Evolutionary conservation across 2,113 vertebrate species (phyloP), one percentile per base, ranked within the genome.

Genomic region (Dasyprocta punctata): DNA sequence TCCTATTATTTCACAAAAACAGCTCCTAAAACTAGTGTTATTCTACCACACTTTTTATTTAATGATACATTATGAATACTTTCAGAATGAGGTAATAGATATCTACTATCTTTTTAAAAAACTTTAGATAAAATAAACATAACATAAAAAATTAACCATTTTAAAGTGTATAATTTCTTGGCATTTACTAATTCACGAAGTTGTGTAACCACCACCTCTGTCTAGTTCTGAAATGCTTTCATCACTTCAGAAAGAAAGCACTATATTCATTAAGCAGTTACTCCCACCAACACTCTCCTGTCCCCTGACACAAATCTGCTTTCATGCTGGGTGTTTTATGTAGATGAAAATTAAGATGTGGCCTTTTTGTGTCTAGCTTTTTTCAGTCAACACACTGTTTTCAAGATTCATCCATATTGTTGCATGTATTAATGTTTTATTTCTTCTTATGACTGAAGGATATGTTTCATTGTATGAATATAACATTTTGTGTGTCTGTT

Each of bases 61-160:
- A 93, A 30, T 28, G 26, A 71, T 77, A 71, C 75, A 63, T 90
- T 33, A 24, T 47, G 33, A 95, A 30, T 93, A 47, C 13, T 95
- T 95, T 58, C 38, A 83, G 33, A 87, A 26, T 90, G 90, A 60
- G 13, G 19, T 67, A 38, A 67, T 80, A 75, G 71, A 86, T 7
- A 65, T 82, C n/a, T 75, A 41, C 36, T 67, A n/a, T 60, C 69
- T 75, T 92, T 56, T 49, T 41, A 41, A 94, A 47, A 52, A 67
- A 67, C 13, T 73, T 84, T 75, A 90, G 38, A 12, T 86, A 93
- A 95, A 95, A 80, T 82, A 20, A 49, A 54, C 1, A 52, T 41
- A 88, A 78, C 26, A n/a, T 56, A 80, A 94, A 80, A 94, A 67
- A 94, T 81, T 26, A 80, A 65, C 52, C 26, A 61, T 83, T 92